Evolutionary conservation across 2,888 invertebrate species (phyloP), one percentile per base, ranked within the genome.

Genomic region (Diarsia mendica): DNA sequence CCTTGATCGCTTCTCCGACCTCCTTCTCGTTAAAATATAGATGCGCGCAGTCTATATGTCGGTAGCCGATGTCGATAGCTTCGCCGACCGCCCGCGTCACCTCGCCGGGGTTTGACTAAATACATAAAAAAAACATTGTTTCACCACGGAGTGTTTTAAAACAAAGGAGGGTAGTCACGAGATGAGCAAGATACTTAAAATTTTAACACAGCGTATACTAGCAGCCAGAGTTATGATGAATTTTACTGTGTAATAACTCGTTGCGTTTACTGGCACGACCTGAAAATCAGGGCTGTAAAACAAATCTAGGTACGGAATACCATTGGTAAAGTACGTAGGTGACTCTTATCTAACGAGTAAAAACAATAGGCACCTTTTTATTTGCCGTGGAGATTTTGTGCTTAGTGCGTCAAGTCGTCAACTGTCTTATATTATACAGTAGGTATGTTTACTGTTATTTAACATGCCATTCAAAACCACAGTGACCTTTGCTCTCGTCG

Each of bases 21-120:
- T 98, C 98, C 82, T 96, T 93, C 92, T 98, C 98, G 89, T 98
- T 97, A 77, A 97, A 97, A 90, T 98, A 98, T n/a, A 97, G 94
- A 87, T 96, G 93, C 60, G 97, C 97, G 92, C 97, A 97, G 91
- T 98, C 98, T 82, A 98, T 97, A 90, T 97, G 98, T 13, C 98
- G 97, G 91, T 98, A 98, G 4, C 98, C 85, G 46, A 85, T 63
- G 61, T 97, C 97, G 75, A 98, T 97, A 9, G 98, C 98, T 87
- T 97, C 95, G 91, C 97, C 97, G 1, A 98, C 97, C 2, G 97
- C 97, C 84, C 97, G 93, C n/a, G 94, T 91, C 10, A 97, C 97
- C 89, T 97, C 97, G 15, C 97, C 97, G 15, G 96, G 96, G 61
- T 97, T 95, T 13, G 97, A 97, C 97, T 97, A 72, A 75, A 74